Evolutionary conservation across 2,113 vertebrate species (phyloP).

Genomic region (Sapajus apella): DNA sequence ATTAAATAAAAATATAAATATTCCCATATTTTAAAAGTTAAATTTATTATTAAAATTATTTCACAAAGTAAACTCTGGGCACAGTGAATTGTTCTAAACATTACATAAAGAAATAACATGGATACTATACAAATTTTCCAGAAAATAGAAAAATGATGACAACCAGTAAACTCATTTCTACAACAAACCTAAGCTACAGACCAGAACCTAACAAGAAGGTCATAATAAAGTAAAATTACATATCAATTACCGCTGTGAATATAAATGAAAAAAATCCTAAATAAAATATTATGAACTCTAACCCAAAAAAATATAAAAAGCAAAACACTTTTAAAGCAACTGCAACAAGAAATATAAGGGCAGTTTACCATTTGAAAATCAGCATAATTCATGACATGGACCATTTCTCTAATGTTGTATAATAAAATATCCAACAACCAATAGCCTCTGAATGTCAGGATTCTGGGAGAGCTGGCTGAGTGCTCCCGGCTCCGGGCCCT

Average conservation of each 20-base stretch:
- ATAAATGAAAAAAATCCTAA: background rate
- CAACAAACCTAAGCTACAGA: background rate
- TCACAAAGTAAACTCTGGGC: background rate
- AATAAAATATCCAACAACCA: background rate
- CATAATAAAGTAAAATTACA: too few species aligned
- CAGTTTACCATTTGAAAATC: background rate
- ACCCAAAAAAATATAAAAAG: background rate
- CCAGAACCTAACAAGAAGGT: background rate
- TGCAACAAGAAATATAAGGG: background rate
- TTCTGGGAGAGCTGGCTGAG: background rate
- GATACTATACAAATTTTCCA: background rate
- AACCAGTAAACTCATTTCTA: background rate
- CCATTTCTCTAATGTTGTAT: background rate
- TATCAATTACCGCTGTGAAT: background rate
- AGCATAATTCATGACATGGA: background rate
- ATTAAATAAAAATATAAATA: background rate
- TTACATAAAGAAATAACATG: background rate
- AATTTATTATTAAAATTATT: background rate
- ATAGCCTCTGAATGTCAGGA: background rate
- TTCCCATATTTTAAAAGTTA: background rate
- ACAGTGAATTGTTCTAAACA: background rate
- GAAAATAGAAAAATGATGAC: background rate
- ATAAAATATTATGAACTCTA: background rate
- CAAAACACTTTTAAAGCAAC: background rate
- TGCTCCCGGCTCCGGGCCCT: background rate